Base-by-base conservation (phyloP, 2,888 invertebrate genomes). In the Coenonympha glycerion region DNA sequence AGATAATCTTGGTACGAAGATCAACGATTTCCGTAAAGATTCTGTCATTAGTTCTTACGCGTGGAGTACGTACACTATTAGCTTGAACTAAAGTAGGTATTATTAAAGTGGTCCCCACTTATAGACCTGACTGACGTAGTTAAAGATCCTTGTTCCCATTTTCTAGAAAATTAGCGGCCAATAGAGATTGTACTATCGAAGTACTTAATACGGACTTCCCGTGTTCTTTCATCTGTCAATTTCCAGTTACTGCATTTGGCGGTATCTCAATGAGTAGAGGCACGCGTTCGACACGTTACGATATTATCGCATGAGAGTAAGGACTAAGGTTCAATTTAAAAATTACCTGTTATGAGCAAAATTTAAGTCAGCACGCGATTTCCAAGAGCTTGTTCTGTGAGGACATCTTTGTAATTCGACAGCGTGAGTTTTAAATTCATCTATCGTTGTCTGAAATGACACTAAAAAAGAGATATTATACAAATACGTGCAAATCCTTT, bases 131-230 rank as follows among this genome's bases (percentile, higher is more conserved):
- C n/a, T n/a, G n/a, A 37, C 8, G 3, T 13, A 33, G 22, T 22
- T 44, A 44, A 33, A 44, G 44, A 44, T 15, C 33, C 44, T 28
- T 44, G 44, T 33, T 30, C 44, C 30, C 31, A 31, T 33, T 52
- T 52, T 42, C 39, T 46, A 48, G 47, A 30, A 47, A 53, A 53
- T 44, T 46, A 52, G 49, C 48, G 37, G 26, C 30, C 37, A 60
- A 61, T 64, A 68, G 68, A 64, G 68, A 64, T 64, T 67, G 67
- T 68, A 66, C 63, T 64, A 73, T 78, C 74, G 74, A 76, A 76
- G 66, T 70, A 68, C 73, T 68, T 84, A 83, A 84, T 84, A 75
- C 72, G 71, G 67, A 79, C 83, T 77, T 85, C 85, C 85, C 77
- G 80, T 57, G 69, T 69, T 75, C 79, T 79, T 79, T 82, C 76